Conservation (phyloP, 2,113 vertebrate genomes). For the Mugil cephalus region DNA sequence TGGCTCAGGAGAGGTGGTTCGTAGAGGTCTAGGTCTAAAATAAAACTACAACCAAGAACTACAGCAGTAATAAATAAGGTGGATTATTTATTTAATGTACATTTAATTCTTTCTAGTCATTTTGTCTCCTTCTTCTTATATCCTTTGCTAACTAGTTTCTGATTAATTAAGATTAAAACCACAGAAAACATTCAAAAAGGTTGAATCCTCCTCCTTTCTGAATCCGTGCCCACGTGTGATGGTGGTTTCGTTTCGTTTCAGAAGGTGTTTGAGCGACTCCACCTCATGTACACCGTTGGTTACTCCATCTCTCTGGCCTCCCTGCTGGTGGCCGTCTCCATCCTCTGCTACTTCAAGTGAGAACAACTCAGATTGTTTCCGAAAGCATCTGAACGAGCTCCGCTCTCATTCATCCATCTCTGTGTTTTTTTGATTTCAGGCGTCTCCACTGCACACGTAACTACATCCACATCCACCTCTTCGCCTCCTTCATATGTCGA, state of each 20-base stretch:
- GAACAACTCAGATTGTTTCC: constrained; percentile 28
- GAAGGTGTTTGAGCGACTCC: constrained; percentile 92
- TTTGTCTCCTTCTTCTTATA: too few relatives aligned
- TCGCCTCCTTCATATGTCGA: constrained; percentile 92
- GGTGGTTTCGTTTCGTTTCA: constrained; percentile 62
- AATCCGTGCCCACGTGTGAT: neutral
- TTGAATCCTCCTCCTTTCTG: too few relatives aligned
- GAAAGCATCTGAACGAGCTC: neutral
- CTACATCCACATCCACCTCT: constrained; percentile 94
- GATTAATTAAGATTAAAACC: too few relatives aligned
- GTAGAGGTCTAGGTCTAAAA: too few relatives aligned
- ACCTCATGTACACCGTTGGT: constrained; percentile 91
- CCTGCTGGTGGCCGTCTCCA: constrained; percentile 87
- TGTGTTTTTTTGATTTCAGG: too few relatives aligned
- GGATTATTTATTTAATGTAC: too few relatives aligned
- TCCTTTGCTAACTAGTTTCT: too few relatives aligned
- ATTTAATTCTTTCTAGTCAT: too few relatives aligned
- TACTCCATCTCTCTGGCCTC: constrained; percentile 91
- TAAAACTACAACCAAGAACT: too few relatives aligned
- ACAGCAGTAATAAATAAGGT: too few relatives aligned
- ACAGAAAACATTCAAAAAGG: too few relatives aligned
- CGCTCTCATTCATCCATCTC: neutral
- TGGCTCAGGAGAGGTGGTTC: neutral
- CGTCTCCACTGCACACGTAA: constrained; percentile 94
- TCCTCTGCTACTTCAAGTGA: constrained; percentile 94